phyloP scores from a whole-genome alignment of 2,113 vertebrate genomes.

The Catharus minimus region DNA sequence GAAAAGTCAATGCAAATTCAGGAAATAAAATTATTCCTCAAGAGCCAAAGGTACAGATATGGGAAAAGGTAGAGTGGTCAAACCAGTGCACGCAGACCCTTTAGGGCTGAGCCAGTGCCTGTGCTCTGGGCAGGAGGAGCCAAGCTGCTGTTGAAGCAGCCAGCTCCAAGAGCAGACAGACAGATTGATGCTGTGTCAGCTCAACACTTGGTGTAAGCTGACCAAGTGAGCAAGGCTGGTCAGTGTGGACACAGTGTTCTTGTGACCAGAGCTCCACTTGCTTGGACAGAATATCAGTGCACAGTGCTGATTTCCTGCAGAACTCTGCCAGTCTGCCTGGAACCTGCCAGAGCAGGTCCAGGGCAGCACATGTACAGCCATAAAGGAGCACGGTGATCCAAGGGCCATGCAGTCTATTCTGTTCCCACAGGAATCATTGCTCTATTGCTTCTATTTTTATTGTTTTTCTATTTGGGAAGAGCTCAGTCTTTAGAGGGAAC shows the following conservation, averaged over 20 bases:
- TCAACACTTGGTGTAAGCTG: fast-evolving
- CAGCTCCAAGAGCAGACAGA: neutral
- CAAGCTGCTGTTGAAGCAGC: neutral
- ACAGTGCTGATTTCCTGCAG: neutral
- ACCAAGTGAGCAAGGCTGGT: neutral
- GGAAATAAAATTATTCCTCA: neutral
- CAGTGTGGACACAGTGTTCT: neutral
- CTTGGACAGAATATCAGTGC: neutral
- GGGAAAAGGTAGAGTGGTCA: neutral
- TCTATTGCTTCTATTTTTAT: neutral
- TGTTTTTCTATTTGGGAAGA: neutral
- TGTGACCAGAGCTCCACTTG: neutral
- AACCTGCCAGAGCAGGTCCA: neutral
- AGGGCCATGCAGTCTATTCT: neutral
- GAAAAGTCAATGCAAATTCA: neutral
- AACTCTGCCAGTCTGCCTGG: neutral
- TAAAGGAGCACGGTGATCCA: neutral
- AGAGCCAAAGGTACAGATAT: neutral
- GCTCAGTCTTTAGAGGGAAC: neutral
- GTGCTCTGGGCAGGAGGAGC: neutral
- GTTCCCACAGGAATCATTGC: neutral
- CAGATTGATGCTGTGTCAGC: neutral
- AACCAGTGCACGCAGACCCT: neutral
- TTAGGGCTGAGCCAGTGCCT: neutral
- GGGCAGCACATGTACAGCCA: neutral